Conservation (phyloP, 2,888 invertebrate genomes). For the Ganaspis brasiliensis region DNA sequence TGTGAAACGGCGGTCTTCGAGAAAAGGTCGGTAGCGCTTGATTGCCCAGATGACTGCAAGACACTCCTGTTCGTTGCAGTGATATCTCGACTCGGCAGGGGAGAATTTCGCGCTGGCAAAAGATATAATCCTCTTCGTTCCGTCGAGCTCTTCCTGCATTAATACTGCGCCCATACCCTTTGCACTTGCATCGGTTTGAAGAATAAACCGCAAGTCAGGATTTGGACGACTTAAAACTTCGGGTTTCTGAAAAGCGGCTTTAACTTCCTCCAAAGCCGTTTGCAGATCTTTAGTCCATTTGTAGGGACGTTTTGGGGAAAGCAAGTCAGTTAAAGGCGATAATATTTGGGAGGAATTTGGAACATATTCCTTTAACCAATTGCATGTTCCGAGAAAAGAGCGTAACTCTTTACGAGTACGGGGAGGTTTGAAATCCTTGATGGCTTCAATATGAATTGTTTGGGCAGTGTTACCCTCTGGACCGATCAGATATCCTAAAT, state of each 20-base stretch:
- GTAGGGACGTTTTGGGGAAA: neutral
- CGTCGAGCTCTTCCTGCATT: constrained; percentile 19
- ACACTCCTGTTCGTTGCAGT: too few relatives aligned
- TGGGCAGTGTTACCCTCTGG: constrained; percentile 32
- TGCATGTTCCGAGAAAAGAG: constrained; percentile 43
- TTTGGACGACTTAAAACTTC: neutral
- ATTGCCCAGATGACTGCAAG: too few relatives aligned
- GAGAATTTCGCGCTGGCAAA: constrained; percentile 55
- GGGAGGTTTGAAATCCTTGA: constrained; percentile 3
- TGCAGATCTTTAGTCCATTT: constrained; percentile 17
- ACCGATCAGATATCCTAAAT: constrained; percentile 34
- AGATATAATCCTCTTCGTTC: constrained; percentile 37
- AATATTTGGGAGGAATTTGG: neutral
- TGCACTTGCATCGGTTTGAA: constrained; percentile 47
- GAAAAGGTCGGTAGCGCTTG: too few relatives aligned
- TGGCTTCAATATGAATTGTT: constrained; percentile 16
- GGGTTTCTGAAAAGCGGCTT: neutral
- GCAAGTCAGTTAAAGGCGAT: constrained; percentile 34
- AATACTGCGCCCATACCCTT: constrained; percentile 47
- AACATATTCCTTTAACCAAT: constrained; percentile 50
- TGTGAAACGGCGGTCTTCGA: too few relatives aligned
- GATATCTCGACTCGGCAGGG: constrained; percentile 45
- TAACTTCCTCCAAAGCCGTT: neutral
- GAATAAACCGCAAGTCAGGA: neutral
- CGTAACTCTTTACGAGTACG: constrained; percentile 38